A percentile compares a stretch with the other conserved stretches of the same genome.
Conservation (phyloP, 1,140 invertebrate species). For the Zaprionus nigranus region DNA sequence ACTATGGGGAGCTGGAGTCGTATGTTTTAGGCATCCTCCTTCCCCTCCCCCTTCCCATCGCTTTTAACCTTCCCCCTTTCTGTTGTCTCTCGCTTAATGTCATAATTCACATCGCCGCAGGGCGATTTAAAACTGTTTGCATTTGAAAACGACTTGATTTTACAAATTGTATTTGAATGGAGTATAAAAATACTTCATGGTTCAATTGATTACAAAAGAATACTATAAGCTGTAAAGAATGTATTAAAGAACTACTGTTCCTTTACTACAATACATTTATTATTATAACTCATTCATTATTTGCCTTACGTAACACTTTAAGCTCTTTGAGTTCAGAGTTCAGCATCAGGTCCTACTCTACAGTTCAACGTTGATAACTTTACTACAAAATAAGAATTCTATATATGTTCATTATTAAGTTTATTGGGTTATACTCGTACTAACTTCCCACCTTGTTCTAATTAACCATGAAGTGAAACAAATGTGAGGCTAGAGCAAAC, state of each 20-base stretch:
- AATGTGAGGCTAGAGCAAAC: background rate
- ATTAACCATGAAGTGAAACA: background rate
- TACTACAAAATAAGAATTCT: background rate
- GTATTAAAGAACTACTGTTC: background rate
- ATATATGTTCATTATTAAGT: too few species aligned
- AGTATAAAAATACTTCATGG: background rate
- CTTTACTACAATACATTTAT: too few species aligned
- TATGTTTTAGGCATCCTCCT: slow-evolving; percentile 66
- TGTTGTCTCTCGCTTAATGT: slow-evolving; percentile 48
- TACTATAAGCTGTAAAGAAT: background rate
- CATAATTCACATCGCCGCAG: slow-evolving; percentile 58
- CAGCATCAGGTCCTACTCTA: too few species aligned
- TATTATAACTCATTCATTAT: too few species aligned
- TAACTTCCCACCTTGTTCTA: background rate
- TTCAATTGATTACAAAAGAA: background rate
- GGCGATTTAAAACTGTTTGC: slow-evolving; percentile 30
- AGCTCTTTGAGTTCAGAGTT: too few species aligned
- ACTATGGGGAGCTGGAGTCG: slow-evolving; percentile 62
- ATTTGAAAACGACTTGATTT: slow-evolving; percentile 9
- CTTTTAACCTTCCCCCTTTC: background rate
- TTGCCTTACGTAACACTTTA: too few species aligned
- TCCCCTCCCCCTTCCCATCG: slow-evolving; percentile 17
- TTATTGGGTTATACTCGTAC: too few species aligned
- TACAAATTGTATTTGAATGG: background rate
- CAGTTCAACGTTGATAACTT: too few species aligned